phyloP scores from a whole-genome alignment of 2,113 vertebrate genomes.

The Hiodon tergisus region DNA sequence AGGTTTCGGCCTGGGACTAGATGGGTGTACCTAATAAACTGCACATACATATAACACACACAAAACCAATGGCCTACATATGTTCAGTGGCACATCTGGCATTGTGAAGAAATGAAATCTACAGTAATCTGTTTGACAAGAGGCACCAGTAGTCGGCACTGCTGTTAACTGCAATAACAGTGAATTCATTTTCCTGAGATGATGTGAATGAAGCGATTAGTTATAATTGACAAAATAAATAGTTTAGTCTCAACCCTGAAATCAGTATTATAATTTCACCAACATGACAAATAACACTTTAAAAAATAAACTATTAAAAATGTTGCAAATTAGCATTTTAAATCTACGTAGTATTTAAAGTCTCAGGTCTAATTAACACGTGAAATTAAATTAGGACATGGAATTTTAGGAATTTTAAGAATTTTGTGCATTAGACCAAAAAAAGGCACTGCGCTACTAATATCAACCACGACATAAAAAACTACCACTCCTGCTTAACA shows the following conservation, averaged over 20 bases:
- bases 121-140: conserved; percentile 31
- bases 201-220: not conserved
- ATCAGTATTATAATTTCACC: too few relatives aligned
- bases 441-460: not conserved
- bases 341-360: too few relatives aligned
- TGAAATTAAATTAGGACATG: too few relatives aligned
- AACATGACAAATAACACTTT: too few relatives aligned
- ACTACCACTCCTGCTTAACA: not conserved
- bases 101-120: conserved; percentile 22
- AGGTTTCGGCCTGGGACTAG: not conserved
- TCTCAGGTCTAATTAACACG: too few relatives aligned
- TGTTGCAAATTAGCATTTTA: too few relatives aligned
- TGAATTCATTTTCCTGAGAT: conserved; percentile 18
- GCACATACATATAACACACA: not conserved
- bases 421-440: conserved; percentile 2
- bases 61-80: not conserved
- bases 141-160: conserved; percentile 23
- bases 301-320: too few relatives aligned
- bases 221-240: too few relatives aligned
- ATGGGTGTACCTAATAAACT: not conserved
- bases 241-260: too few relatives aligned
- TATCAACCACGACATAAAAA: not conserved
- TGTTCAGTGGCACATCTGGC: not conserved
- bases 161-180: conserved; percentile 6
- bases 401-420: too few relatives aligned